Evolutionary conservation across 2,113 vertebrate species (phyloP).

Genomic region (Mormyrus iriodes): DNA sequence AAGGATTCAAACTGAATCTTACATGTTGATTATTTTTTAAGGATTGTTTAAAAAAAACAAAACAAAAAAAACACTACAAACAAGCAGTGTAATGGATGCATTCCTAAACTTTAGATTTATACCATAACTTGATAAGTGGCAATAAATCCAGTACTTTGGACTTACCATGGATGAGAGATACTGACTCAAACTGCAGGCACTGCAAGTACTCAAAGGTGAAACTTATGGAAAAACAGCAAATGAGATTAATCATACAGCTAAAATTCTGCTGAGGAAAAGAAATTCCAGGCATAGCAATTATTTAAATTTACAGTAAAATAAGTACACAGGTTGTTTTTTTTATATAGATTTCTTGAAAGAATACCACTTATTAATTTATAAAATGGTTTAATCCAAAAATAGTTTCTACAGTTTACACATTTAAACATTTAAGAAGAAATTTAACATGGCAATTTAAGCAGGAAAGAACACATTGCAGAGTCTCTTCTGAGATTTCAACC

Average conservation of each 20-base stretch:
- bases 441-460: not conserved
- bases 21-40: not conserved
- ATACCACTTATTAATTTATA: not conserved
- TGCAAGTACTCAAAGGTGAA: not conserved
- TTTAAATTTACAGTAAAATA: not conserved
- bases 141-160: not conserved
- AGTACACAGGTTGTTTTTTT: not conserved
- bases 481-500: not conserved
- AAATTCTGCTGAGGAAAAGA: not conserved
- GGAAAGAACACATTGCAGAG: not conserved
- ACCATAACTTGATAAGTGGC: not conserved
- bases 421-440: not conserved
- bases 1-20: not conserved
- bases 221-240: not conserved
- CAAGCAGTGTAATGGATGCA: not conserved
- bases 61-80: not conserved
- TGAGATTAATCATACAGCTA: not conserved
- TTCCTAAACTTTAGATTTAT: not conserved
- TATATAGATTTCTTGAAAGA: not conserved
- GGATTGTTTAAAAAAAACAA: not conserved
- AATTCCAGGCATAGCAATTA: not conserved
- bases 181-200: not conserved
- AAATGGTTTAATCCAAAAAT: not conserved
- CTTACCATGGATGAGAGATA: not conserved
- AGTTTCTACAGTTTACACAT: not conserved